A percentile compares a stretch with the other conserved stretches of the same genome.
These are phyloP conservation scores for Pseudomyrmex cubaensis DNA, from an alignment of 1,140 invertebrate genomes.

Conservation along the genomic window DNA sequence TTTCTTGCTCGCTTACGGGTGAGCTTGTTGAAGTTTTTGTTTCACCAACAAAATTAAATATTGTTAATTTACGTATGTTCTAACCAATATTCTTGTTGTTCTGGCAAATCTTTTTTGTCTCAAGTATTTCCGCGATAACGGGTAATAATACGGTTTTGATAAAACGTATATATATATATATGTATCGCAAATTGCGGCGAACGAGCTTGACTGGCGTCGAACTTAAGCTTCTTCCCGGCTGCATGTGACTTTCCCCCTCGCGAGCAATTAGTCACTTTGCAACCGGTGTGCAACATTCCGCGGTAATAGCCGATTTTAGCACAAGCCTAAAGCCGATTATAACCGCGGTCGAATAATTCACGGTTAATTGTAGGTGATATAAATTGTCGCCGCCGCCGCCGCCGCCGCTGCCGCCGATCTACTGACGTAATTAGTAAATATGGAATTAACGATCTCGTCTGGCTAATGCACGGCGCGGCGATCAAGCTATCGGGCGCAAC, in stretches of 20 bases:
- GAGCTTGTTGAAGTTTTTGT: no score
- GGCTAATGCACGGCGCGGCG: slow-evolving; percentile 31
- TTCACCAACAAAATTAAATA: no score
- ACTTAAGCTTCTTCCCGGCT: slow-evolving; percentile 29
- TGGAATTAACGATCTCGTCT: slow-evolving; percentile 56
- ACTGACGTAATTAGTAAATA: slow-evolving; percentile 59
- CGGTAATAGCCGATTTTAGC: slow-evolving; percentile 52
- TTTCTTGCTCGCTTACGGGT: no score
- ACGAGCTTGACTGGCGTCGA: slow-evolving; percentile 23
- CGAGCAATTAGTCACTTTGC: slow-evolving; percentile 47
- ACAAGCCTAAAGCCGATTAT: slow-evolving; percentile 45
- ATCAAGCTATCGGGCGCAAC: slow-evolving; percentile 24
- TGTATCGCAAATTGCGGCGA: slow-evolving; percentile 7
- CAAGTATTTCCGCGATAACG: no score
- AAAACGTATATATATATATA: not conserved
- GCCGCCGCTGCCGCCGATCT: slow-evolving; percentile 25
- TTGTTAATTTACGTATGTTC: no score
- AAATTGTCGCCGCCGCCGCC: slow-evolving; percentile 28
- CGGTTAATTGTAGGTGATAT: slow-evolving; percentile 57
- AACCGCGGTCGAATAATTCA: slow-evolving; percentile 54
- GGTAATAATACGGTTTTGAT: not conserved
- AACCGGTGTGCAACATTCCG: slow-evolving; percentile 39
- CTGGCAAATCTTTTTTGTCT: no score
- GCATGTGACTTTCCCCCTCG: not conserved
- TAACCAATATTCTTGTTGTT: no score